Conservation (phyloP, 2,888 invertebrate genomes). For the Drosophila suboccidentalis region DNA sequence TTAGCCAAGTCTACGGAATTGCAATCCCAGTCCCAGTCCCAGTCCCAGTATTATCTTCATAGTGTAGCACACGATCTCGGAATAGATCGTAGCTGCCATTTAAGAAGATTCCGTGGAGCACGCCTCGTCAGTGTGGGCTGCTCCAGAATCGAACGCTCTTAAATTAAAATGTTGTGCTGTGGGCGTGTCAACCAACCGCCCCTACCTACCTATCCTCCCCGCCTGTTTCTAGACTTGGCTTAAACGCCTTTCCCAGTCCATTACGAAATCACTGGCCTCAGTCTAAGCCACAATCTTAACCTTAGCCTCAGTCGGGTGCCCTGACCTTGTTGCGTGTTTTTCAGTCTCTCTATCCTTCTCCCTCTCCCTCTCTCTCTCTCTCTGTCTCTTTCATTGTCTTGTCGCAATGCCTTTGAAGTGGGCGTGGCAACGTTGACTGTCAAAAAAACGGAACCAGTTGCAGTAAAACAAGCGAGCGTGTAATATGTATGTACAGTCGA, state of each 20-base stretch:
- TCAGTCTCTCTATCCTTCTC: neutral
- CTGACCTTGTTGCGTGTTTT: slow-evolving; percentile 79
- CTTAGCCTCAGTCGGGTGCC: slow-evolving; percentile 39
- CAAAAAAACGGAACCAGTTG: slow-evolving; percentile 34
- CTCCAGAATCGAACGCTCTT: slow-evolving; percentile 58
- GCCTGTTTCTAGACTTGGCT: neutral
- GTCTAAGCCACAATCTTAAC: slow-evolving; percentile 24
- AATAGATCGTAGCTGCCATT: slow-evolving; percentile 51
- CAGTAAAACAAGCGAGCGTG: slow-evolving; percentile 25
- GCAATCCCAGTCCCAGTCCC: slow-evolving; percentile 4
- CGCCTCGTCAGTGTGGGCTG: slow-evolving; percentile 40
- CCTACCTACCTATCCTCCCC: neutral
- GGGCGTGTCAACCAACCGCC: slow-evolving; percentile 53
- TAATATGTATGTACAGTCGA: slow-evolving; percentile 5
- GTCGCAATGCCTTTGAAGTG: slow-evolving; percentile 23
- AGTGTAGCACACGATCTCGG: slow-evolving; percentile 66
- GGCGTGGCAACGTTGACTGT: slow-evolving; percentile 38
- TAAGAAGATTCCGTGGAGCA: slow-evolving; percentile 44
- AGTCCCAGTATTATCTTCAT: slow-evolving; percentile 54
- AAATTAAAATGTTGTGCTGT: slow-evolving; percentile 60
- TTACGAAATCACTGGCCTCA: slow-evolving; percentile 66
- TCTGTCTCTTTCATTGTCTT: slow-evolving; percentile 26
- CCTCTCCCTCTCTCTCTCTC: slow-evolving; percentile 1
- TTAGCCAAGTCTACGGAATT: slow-evolving; percentile 26
- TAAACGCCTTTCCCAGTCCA: slow-evolving; percentile 43